Evolutionary conservation across 1,140 invertebrate species (phyloP).

Genomic region (Heliconius himera): DNA sequence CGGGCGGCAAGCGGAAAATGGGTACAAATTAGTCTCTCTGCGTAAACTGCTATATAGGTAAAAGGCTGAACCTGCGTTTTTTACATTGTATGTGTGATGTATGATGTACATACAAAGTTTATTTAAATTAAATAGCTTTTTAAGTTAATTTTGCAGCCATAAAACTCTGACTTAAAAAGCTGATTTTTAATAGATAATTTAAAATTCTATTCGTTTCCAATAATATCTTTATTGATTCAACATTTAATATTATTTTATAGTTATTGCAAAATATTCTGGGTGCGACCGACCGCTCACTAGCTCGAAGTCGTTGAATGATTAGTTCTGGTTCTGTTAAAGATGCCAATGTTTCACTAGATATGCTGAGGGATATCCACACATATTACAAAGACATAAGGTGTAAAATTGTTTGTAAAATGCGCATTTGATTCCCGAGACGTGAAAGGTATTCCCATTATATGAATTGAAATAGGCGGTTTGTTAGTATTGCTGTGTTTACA

Average conservation of each 20-base stretch:
- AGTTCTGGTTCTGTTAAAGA: constrained; percentile 57
- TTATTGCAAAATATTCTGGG: constrained; percentile 38
- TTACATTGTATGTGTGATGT: neutral
- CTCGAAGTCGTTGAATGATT: constrained; percentile 55
- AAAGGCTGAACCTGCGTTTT: no score
- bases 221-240: constrained; percentile 4
- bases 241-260: constrained; percentile 13
- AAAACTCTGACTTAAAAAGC: no score
- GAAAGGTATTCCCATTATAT: constrained; percentile 55
- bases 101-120: neutral
- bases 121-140: no score
- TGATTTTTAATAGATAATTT: no score
- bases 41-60: no score
- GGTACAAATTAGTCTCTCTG: no score
- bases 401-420: constrained; percentile 30
- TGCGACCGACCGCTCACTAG: constrained; percentile 32
- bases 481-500: constrained; percentile 44
- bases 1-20: no score
- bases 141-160: no score
- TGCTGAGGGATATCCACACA: neutral
- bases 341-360: constrained; percentile 45
- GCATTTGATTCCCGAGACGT: constrained; percentile 46
- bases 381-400: constrained; percentile 10
- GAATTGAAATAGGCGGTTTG: constrained; percentile 52
- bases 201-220: neutral